Evolutionary conservation across 2,797 vertebrate species (phyloP).

Genomic region (Characodon lateralis): DNA sequence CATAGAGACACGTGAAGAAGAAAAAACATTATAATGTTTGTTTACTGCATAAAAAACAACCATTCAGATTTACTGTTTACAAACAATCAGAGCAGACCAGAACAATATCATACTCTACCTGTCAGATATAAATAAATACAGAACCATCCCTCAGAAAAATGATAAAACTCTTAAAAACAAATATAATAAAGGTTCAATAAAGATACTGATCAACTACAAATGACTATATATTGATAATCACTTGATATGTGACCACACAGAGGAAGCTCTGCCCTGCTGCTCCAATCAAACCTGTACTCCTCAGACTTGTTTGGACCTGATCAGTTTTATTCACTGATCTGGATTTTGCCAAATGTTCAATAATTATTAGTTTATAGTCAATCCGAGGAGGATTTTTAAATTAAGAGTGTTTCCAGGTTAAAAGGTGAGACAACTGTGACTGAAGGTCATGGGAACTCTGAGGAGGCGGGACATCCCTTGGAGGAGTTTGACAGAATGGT

Average conservation of each 20-base stretch:
- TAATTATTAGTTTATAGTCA: background rate
- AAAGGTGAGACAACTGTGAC: background rate
- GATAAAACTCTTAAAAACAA: background rate
- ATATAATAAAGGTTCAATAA: background rate
- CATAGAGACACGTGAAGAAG: background rate
- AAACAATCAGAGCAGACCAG: background rate
- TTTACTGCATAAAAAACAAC: constrained; percentile 1
- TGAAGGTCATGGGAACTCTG: background rate
- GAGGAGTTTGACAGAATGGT: background rate
- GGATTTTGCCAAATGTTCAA: background rate
- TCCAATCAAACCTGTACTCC: too few relatives aligned
- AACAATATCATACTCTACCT: background rate
- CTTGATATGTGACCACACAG: background rate
- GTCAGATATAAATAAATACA: constrained; percentile 3
- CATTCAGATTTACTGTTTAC: too few relatives aligned
- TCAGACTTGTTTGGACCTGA: background rate
- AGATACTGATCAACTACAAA: background rate
- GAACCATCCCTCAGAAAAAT: background rate
- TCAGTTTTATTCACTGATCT: background rate
- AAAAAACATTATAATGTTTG: constrained; percentile 10
- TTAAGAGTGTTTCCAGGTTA: background rate
- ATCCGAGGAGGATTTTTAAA: constrained; percentile 5
- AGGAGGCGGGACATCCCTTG: background rate
- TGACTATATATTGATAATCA: background rate
- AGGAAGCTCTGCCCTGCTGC: background rate